Evolutionary conservation across 2,888 invertebrate species (phyloP).

Genomic region (Schrankia costaestrigalis): DNA sequence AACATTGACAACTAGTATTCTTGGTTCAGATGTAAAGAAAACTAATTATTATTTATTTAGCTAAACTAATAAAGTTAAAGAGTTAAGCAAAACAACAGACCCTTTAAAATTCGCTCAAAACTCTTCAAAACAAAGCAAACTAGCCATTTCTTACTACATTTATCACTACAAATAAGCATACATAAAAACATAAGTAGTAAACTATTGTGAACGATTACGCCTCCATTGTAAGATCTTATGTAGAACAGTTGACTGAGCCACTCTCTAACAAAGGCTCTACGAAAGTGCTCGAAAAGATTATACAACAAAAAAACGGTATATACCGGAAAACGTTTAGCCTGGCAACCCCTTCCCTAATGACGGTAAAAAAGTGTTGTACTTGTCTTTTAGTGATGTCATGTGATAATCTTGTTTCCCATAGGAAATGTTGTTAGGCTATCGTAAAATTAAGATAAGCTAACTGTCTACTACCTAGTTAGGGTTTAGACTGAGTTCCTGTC

Average conservation of each 20-base stretch:
- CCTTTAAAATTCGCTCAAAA: no score
- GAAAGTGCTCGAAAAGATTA: slow-evolving; percentile 26
- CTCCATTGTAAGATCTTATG: slow-evolving; percentile 7
- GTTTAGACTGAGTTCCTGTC: no score
- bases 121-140: background rate
- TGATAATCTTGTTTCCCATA: slow-evolving; percentile 19
- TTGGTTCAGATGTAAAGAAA: no score
- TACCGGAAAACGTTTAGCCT: slow-evolving; percentile 35
- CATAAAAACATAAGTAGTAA: slow-evolving; percentile 1
- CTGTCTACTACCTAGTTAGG: background rate
- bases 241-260: slow-evolving; percentile 9
- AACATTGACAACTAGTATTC: no score
- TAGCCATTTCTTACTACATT: background rate
- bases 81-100: no score
- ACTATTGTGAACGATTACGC: slow-evolving; percentile 4
- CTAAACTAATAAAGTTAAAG: no score
- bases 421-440: slow-evolving; percentile 18
- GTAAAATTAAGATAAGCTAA: slow-evolving; percentile 9
- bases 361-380: slow-evolving; percentile 16
- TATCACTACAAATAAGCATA: background rate
- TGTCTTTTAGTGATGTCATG: slow-evolving; percentile 10
- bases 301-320: slow-evolving; percentile 25
- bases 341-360: slow-evolving; percentile 25
- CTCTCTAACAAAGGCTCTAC: slow-evolving; percentile 25
- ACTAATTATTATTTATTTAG: no score